Conservation (phyloP, 92 coral and sea anemone species). For the Epizoanthus fatuus region DNA sequence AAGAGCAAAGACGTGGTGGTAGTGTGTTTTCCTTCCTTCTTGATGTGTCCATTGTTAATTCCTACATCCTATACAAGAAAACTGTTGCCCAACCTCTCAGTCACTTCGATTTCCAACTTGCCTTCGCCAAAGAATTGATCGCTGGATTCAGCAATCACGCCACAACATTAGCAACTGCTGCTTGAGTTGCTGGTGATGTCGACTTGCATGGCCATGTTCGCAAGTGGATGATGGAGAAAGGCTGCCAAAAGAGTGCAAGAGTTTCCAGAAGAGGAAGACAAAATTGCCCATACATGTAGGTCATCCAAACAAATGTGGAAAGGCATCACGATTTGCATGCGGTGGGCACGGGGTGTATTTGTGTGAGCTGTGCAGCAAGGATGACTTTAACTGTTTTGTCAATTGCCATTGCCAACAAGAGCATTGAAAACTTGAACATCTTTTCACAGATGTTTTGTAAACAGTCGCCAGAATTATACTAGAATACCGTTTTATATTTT, state of each 20-base stretch:
- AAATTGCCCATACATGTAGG: background rate
- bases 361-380: background rate
- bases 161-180: background rate
- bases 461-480: no score
- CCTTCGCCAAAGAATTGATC: slow-evolving; percentile 8
- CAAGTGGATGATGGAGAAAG: background rate
- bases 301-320: background rate
- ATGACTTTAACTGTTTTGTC: background rate
- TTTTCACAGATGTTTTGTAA: no score
- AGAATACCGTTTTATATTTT: no score
- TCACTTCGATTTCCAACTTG: background rate
- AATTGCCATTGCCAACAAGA: no score
- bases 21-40: slow-evolving; percentile 3
- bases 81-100: slow-evolving; percentile 2
- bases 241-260: background rate
- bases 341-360: background rate
- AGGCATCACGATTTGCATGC: slow-evolving; percentile 31
- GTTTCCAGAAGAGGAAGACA: background rate
- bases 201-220: background rate
- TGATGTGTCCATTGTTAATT: slow-evolving; percentile 11
- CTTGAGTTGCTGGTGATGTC: background rate
- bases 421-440: no score
- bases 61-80: background rate
- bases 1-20: slow-evolving; percentile 18
- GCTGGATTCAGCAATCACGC: background rate